Conservation (phyloP, 2,888 invertebrate genomes). For the Metallyticus violacea region DNA sequence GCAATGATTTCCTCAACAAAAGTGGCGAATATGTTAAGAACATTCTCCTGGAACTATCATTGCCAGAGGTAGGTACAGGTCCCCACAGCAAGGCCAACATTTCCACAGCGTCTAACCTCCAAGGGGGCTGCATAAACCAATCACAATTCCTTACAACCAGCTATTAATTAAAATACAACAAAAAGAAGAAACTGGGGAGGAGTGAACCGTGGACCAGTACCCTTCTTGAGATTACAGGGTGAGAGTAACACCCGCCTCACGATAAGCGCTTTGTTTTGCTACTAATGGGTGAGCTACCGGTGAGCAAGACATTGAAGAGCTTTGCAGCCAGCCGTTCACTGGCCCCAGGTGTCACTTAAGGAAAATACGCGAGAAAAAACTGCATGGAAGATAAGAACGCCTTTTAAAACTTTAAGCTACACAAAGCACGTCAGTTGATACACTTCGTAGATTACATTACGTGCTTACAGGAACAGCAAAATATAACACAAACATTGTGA, state of each 20-base stretch:
- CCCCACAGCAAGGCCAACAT: background rate
- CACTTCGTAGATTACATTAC: no score
- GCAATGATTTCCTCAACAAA: no score
- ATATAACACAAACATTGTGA: no score
- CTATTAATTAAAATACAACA: constrained; percentile 23
- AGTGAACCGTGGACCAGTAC: background rate
- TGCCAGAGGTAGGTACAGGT: no score
- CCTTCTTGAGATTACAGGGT: background rate
- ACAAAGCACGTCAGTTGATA: no score
- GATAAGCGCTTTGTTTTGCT: background rate
- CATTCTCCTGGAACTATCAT: no score
- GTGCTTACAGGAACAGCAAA: no score
- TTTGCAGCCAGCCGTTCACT: no score
- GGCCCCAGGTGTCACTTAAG: background rate
- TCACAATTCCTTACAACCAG: constrained; percentile 16
- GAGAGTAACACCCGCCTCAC: background rate
- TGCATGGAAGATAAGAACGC: no score
- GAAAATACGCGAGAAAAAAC: no score
- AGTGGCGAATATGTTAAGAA: no score
- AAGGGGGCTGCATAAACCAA: constrained; percentile 18
- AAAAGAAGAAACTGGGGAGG: background rate
- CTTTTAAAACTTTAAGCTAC: no score
- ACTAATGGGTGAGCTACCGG: background rate
- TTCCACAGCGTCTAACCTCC: background rate
- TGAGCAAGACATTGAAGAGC: background rate